Evolutionary conservation across 2,888 invertebrate genomes (phyloP).

Genomic region (Nomada hirtipes): DNA sequence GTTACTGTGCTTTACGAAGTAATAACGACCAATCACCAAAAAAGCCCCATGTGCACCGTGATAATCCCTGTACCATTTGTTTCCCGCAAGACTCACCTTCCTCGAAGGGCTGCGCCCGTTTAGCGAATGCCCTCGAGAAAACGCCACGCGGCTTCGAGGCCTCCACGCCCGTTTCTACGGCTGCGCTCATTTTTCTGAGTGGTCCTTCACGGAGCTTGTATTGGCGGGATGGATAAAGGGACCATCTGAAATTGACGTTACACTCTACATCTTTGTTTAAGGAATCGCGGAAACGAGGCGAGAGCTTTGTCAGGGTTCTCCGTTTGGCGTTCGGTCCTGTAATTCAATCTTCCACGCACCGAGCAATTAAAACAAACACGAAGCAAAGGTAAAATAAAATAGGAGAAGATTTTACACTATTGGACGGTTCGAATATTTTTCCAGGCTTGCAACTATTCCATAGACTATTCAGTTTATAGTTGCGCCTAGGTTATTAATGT

Average conservation of each 20-base stretch:
- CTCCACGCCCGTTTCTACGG: constrained; percentile 78
- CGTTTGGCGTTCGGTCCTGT: constrained; percentile 6
- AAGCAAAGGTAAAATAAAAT: no score
- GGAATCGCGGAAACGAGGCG: not conserved
- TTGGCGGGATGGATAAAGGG: constrained; percentile 54
- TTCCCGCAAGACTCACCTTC: constrained; percentile 78
- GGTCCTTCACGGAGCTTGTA: constrained; percentile 63
- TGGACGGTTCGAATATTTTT: not conserved
- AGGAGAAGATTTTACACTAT: not conserved
- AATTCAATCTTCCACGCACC: not conserved
- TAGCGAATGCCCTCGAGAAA: constrained; percentile 81
- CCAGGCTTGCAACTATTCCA: no score
- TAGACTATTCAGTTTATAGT: not conserved
- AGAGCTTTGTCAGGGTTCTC: constrained; percentile 1
- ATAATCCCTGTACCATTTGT: constrained; percentile 39
- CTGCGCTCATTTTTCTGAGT: constrained; percentile 77
- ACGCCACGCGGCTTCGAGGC: constrained; percentile 78
- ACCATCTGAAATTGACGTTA: constrained; percentile 73
- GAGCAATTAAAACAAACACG: not conserved
- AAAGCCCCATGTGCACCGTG: constrained; percentile 52
- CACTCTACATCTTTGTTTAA: constrained; percentile 40
- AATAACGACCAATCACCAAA: constrained; percentile 58
- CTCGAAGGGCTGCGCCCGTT: constrained; percentile 81
- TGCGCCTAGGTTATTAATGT: constrained; percentile 21
- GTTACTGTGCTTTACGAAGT: constrained; percentile 29